Conservation (phyloP, 2,888 invertebrate genomes). For the Hirudinaria manillensis region DNA sequence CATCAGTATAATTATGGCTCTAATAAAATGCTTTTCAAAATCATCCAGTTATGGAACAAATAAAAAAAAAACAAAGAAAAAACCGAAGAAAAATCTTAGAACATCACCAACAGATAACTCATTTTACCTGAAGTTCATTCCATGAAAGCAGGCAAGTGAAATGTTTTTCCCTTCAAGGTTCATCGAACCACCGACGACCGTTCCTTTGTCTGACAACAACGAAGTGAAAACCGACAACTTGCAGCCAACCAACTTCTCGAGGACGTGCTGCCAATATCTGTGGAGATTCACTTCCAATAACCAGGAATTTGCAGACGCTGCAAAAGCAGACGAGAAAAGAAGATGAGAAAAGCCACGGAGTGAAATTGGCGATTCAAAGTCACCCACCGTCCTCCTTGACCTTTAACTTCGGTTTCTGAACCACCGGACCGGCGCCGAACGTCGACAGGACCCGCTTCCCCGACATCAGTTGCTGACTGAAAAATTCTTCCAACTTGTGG, state of each 20-base stretch:
- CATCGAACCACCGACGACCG: slow-evolving; percentile 78
- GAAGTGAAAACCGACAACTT: slow-evolving; percentile 62
- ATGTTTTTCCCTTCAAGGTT: slow-evolving; percentile 67
- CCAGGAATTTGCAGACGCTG: slow-evolving; percentile 33
- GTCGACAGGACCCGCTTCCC: slow-evolving; percentile 82
- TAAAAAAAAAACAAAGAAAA: background rate
- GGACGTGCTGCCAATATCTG: slow-evolving; percentile 87
- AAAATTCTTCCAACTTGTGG: slow-evolving; percentile 91
- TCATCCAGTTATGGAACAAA: too few relatives aligned
- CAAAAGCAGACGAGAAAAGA: background rate
- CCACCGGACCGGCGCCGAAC: slow-evolving; percentile 57
- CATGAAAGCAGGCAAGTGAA: slow-evolving; percentile 91
- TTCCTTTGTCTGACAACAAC: slow-evolving; percentile 59
- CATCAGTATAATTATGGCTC: background rate
- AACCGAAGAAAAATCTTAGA: background rate
- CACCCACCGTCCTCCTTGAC: slow-evolving; percentile 32
- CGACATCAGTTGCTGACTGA: slow-evolving; percentile 92
- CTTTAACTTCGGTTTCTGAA: slow-evolving; percentile 27
- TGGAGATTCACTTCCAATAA: slow-evolving; percentile 61
- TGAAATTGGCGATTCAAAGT: too few relatives aligned
- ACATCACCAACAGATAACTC: background rate
- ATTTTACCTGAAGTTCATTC: slow-evolving; percentile 56
- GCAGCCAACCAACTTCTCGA: slow-evolving; percentile 73
- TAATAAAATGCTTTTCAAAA: background rate
- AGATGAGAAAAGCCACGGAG: background rate